Conservation (phyloP, 1,140 invertebrate genomes). For the Heliconius congener region DNA sequence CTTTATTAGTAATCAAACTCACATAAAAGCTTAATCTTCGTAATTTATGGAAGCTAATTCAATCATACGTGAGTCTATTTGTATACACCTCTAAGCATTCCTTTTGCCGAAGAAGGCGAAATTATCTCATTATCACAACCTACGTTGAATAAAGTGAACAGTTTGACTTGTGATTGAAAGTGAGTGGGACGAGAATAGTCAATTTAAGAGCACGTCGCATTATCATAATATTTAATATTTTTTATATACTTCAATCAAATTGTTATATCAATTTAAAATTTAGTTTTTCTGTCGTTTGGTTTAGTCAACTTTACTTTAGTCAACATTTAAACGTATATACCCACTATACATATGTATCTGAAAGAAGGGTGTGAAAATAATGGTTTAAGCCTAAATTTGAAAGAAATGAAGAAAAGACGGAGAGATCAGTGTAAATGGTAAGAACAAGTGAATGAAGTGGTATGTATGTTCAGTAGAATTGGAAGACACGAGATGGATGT, state of each 20-base stretch:
- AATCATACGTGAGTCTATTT: slow-evolving; percentile 22
- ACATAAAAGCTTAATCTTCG: slow-evolving; percentile 19
- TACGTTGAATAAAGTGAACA: slow-evolving; percentile 7
- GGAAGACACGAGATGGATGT: too few species aligned
- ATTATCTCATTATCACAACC: slow-evolving; percentile 32
- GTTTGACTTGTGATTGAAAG: slow-evolving; percentile 17
- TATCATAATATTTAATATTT: neutral
- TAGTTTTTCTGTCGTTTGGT: too few species aligned
- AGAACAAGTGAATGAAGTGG: too few species aligned
- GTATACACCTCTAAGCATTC: slow-evolving; percentile 34
- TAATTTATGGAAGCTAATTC: slow-evolving; percentile 28
- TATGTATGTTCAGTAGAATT: too few species aligned
- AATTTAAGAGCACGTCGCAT: neutral
- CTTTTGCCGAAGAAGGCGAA: slow-evolving; percentile 31
- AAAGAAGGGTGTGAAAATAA: too few species aligned
- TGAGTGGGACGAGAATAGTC: slow-evolving; percentile 22
- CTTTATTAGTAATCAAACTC: neutral
- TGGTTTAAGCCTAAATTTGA: too few species aligned
- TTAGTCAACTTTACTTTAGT: too few species aligned
- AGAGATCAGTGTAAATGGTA: too few species aligned
- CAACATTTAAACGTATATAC: too few species aligned
- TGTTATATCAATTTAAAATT: neutral
- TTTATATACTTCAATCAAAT: neutral
- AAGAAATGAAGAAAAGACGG: too few species aligned
- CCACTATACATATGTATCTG: too few species aligned